Conservation (phyloP, 2,888 invertebrate genomes). For the Sericinus montela region DNA sequence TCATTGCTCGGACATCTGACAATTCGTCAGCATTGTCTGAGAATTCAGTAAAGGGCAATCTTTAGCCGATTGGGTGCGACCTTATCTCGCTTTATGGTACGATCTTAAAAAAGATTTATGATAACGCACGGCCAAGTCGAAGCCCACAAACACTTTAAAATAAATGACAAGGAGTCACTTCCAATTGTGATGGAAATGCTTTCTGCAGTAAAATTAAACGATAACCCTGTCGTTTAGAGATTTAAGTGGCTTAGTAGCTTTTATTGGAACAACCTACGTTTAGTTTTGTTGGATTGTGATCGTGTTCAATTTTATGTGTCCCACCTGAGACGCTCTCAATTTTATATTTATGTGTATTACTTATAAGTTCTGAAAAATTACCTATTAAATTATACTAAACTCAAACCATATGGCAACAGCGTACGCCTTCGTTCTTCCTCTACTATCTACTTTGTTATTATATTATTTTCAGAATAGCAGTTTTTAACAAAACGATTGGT, state of each 20-base stretch:
- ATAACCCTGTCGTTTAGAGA: constrained; percentile 75
- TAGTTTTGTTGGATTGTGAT: constrained; percentile 44
- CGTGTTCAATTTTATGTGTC: constrained; percentile 46
- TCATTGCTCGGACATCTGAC: constrained; percentile 41
- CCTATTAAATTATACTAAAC: no score
- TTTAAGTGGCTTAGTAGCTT: constrained; percentile 70
- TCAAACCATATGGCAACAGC: no score
- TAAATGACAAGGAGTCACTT: constrained; percentile 78
- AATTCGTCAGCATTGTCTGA: constrained; percentile 68
- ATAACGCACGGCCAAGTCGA: constrained; percentile 72
- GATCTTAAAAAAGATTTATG: constrained; percentile 79
- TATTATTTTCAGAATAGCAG: no score
- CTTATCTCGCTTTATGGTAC: constrained; percentile 75
- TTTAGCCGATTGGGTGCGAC: constrained; percentile 72
- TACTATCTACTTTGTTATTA: no score
- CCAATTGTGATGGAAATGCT: constrained; percentile 79
- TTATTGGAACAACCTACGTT: constrained; percentile 65
- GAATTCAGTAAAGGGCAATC: constrained; percentile 69
- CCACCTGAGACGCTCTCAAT: constrained; percentile 40
- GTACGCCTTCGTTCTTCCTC: no score
- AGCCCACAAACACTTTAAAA: constrained; percentile 74
- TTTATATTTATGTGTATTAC: constrained; percentile 32
- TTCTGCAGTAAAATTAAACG: constrained; percentile 79
- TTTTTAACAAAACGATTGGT: no score
- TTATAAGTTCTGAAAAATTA: constrained; percentile 1